These are phyloP conservation scores for Leptogaster cylindrica DNA, from an alignment of 2,888 invertebrate genomes.

Conservation along the genomic window DNA sequence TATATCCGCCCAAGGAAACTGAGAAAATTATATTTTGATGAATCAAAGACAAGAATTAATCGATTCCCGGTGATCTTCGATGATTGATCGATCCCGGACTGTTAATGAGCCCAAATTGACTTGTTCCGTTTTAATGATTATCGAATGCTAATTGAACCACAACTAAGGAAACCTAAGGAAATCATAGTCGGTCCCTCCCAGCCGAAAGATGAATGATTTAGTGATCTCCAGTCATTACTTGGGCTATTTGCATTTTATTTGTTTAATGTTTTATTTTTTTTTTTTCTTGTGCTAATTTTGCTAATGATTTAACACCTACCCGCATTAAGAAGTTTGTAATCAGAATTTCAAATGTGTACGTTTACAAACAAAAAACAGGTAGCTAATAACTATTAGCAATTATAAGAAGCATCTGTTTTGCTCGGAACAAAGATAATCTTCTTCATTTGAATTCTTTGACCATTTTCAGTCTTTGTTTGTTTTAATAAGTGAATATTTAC, in stretches of 20 bases:
- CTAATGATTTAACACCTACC: slow-evolving; percentile 35
- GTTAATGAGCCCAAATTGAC: slow-evolving; percentile 35
- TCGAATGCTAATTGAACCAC: slow-evolving; percentile 24
- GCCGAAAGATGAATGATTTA: slow-evolving; percentile 20
- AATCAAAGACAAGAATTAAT: slow-evolving; percentile 28
- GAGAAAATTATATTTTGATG: slow-evolving; percentile 23
- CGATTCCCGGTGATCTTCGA: slow-evolving; percentile 13
- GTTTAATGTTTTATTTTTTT: slow-evolving; percentile 32
- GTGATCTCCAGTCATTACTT: slow-evolving; percentile 23
- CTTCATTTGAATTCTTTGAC: slow-evolving; percentile 4
- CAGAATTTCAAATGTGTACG: slow-evolving; percentile 22
- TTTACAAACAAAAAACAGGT: slow-evolving; percentile 9
- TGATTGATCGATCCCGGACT: slow-evolving; percentile 32
- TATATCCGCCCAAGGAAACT: slow-evolving; percentile 16
- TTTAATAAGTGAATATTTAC: not conserved
- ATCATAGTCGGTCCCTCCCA: not conserved
- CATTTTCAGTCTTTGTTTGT: slow-evolving; percentile 19
- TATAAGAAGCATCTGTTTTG: slow-evolving; percentile 22
- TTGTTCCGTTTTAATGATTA: slow-evolving; percentile 31
- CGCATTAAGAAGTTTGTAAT: slow-evolving; percentile 4
- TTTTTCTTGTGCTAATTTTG: slow-evolving; percentile 36
- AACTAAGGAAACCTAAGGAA: not conserved
- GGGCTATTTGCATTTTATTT: slow-evolving; percentile 32
- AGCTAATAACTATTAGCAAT: slow-evolving; percentile 23
- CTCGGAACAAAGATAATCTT: slow-evolving; percentile 19